Conservation (phyloP, 1,140 invertebrate species). For the Cyclina sinensis region DNA sequence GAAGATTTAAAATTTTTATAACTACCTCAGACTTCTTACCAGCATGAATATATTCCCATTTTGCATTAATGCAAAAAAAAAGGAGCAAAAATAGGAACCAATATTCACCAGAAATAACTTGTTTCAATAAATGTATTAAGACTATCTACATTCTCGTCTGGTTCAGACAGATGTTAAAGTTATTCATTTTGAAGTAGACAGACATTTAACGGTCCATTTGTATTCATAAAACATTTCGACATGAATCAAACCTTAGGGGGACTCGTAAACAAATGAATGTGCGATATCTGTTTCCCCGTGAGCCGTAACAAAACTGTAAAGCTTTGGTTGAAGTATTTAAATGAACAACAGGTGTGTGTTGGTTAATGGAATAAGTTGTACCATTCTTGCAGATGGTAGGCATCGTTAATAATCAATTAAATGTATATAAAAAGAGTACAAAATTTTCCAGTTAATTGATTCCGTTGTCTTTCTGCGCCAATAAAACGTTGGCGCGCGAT, state of each 20-base stretch:
- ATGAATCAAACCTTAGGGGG: conserved; percentile 13
- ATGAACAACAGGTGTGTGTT: conserved; percentile 31
- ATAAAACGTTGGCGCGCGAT: background rate
- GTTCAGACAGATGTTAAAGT: conserved; percentile 27
- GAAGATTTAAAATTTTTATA: too few relatives aligned
- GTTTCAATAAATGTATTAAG: background rate
- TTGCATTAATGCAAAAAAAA: too few relatives aligned
- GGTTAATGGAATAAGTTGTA: conserved; percentile 1
- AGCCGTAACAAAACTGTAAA: background rate
- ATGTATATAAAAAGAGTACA: conserved; percentile 24
- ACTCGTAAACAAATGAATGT: background rate
- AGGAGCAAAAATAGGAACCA: too few relatives aligned
- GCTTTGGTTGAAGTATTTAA: conserved; percentile 4
- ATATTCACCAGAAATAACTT: too few relatives aligned
- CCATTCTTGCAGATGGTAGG: background rate
- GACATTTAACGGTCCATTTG: conserved; percentile 38
- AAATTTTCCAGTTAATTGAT: conserved; percentile 46
- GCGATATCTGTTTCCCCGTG: background rate
- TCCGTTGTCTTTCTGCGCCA: conserved; percentile 42
- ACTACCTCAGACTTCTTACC: too few relatives aligned
- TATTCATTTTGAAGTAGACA: conserved; percentile 11
- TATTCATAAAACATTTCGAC: conserved; percentile 22
- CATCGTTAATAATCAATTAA: conserved; percentile 62
- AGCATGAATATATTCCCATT: too few relatives aligned
- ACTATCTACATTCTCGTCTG: conserved; percentile 22